Evolutionary conservation across 2,888 invertebrate genomes (phyloP), one percentile per base, ranked within the genome.

Genomic region (Agonopterix subpropinquella): DNA sequence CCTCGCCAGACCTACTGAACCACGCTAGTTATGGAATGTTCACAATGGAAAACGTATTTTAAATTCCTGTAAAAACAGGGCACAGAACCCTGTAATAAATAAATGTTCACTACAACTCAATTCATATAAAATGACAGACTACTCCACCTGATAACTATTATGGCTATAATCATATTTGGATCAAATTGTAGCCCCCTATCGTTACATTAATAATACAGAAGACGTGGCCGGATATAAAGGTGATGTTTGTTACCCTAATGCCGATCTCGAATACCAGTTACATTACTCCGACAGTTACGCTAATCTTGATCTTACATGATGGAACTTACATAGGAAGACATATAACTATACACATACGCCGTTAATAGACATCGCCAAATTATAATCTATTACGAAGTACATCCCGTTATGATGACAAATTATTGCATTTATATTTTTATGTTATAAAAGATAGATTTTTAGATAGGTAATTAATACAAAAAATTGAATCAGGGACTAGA

Each of bases 321-420:
- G 77, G 76, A 77, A 77, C 83, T 83, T 82, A 85, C 80, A 80
- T 78, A 84, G 88, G 87, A 87, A 88, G 87, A 87, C 87, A 79
- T 82, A 84, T 79, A 82, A 68, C 80, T 80, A 79, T 74, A 79
- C 73, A 81, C 64, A 66, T 71, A 80, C 71, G 72, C 70, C 62
- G 67, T 73, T 70, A 71, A 58, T 66, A 73, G 64, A 72, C 66
- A 65, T 65, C 56, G 71, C 66, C 48, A 68, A 77, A 71, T 54
- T 45, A 70, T 67, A 60, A 57, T 56, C 53, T 62, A 61, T 61
- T 60, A 63, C 57, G 56, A 59, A 58, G 48, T 56, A 62, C 47
- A 52, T 56, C 59, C 49, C 50, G 50, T 50, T 51, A 51, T 45
- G 44, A 44, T 49, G 50, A 41, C 28, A 56, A 53, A 53, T 58